Conservation (phyloP, 2,888 invertebrate genomes). For the Stenchaetothrips biformis region DNA sequence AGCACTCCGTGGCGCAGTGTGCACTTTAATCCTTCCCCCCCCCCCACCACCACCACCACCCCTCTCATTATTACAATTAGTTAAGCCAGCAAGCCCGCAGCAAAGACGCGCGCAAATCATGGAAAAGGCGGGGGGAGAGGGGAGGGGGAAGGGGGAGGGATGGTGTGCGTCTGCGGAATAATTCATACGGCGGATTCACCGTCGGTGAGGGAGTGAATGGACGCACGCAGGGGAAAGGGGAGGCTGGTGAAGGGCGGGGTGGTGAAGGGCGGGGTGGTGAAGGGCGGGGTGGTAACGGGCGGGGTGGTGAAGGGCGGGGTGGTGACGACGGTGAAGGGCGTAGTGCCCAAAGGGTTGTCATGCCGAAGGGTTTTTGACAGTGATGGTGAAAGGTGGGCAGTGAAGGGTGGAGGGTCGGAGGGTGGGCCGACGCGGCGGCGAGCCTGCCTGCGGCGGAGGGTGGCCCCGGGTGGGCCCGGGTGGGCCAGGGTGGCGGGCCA, state of each 20-base stretch:
- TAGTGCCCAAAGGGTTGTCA: no score
- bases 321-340: no score
- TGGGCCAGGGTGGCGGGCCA: not conserved
- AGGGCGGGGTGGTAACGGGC: not conserved
- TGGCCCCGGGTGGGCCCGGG: not conserved
- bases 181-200: conserved; percentile 3
- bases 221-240: not conserved
- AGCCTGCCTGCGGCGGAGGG: no score
- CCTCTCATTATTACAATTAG: not conserved
- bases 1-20: not conserved
- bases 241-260: not conserved
- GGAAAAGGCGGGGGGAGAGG: not conserved
- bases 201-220: not conserved
- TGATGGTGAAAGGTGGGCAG: not conserved
- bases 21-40: not conserved
- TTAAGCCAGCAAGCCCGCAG: not conserved
- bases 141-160: not conserved
- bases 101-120: not conserved
- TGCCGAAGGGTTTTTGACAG: no score
- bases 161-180: not conserved
- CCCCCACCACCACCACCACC: no score
- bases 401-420: not conserved
- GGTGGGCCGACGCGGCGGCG: not conserved
- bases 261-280: not conserved
- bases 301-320: no score